These are phyloP conservation scores for Peromyscus californicus DNA, from an alignment of 2,113 vertebrate genomes.

Conservation along the genomic window DNA sequence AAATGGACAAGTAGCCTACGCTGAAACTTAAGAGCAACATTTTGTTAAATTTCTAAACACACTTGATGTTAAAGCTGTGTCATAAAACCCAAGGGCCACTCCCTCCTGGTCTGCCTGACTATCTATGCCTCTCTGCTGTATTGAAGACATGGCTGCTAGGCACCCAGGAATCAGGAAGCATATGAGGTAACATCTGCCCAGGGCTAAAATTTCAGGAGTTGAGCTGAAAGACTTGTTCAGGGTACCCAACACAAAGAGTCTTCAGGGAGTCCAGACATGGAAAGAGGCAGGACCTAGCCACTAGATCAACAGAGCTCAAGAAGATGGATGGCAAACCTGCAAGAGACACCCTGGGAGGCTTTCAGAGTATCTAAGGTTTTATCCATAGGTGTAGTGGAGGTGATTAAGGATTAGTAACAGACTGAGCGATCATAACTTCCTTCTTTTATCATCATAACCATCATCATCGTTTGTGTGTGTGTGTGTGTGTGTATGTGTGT, in stretches of 20 bases:
- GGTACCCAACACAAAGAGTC: background rate
- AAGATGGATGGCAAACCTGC: background rate
- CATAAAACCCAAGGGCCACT: background rate
- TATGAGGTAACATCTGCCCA: background rate
- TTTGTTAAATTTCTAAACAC: background rate
- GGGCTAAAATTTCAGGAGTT: background rate
- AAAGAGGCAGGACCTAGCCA: background rate
- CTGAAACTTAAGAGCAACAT: background rate
- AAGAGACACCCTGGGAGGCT: background rate
- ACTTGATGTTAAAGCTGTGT: background rate
- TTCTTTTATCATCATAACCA: background rate
- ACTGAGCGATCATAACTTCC: background rate
- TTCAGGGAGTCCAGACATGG: fast-evolving
- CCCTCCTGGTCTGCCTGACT: background rate
- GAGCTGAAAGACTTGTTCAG: background rate
- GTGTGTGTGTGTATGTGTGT: background rate
- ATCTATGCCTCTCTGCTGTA: background rate
- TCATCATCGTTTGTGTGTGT: background rate
- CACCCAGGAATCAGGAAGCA: background rate
- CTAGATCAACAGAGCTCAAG: background rate
- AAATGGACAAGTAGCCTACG: background rate
- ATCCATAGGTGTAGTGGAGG: background rate
- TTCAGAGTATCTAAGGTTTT: background rate
- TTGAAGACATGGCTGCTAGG: background rate
- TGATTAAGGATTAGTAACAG: background rate